Conservation (phyloP, 2,113 vertebrate species). For the Catagonus wagneri region DNA sequence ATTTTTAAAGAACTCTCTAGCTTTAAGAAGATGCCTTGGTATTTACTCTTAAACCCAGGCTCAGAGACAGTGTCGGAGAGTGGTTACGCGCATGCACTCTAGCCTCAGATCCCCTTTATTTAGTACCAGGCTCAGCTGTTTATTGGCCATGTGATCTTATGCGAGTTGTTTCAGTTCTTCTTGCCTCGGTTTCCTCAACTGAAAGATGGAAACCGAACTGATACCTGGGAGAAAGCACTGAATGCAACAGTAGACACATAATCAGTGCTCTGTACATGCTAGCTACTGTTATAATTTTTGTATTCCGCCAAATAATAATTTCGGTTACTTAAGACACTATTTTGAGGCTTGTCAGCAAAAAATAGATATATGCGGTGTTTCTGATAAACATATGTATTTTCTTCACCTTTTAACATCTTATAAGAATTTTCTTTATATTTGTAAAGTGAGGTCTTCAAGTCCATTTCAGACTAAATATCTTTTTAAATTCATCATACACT, state of each 20-base stretch:
- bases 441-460: background rate
- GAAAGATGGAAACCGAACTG: background rate
- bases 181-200: conserved; percentile 4
- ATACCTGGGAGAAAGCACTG: background rate
- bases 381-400: background rate
- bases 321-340: conserved; percentile 6
- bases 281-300: background rate
- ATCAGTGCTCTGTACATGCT: background rate
- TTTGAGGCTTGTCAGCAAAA: background rate
- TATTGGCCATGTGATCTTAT: background rate
- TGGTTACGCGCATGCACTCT: background rate
- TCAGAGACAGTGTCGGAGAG: background rate
- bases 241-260: background rate
- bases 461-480: background rate
- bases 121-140: background rate
- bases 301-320: background rate
- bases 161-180: background rate
- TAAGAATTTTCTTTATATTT: background rate
- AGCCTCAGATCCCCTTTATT: background rate
- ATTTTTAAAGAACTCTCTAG: background rate
- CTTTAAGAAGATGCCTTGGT: background rate
- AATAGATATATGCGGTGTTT: background rate
- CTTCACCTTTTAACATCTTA: background rate
- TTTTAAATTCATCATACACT: background rate
- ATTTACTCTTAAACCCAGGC: background rate